These are phyloP conservation scores for Cygnus olor DNA, from an alignment of 2,797 vertebrate species.

Conservation along the genomic window DNA sequence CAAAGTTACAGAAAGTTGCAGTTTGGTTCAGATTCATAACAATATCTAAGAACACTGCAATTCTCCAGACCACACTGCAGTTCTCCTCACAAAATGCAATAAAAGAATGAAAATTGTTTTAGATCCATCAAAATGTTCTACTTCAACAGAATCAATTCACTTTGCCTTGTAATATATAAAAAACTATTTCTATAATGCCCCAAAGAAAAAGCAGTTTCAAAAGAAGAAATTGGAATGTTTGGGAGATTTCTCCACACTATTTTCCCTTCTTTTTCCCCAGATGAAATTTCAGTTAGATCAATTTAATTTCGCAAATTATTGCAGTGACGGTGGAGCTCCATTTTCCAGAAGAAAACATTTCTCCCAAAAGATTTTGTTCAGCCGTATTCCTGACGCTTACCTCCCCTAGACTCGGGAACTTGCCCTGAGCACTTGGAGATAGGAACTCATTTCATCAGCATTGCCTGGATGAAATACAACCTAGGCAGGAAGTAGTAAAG, in stretches of 20 bases:
- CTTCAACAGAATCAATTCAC: slow-evolving; percentile 27
- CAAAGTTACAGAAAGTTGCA: not conserved
- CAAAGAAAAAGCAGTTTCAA: slow-evolving; percentile 38
- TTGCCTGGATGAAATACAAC: not conserved
- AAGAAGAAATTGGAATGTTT: slow-evolving; percentile 13
- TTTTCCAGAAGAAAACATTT: slow-evolving; percentile 22
- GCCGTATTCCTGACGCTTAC: not conserved
- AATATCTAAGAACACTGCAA: not conserved
- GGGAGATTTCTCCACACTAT: not conserved
- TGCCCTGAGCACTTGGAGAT: not conserved
- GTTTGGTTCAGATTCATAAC: not conserved
- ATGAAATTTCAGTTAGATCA: not conserved
- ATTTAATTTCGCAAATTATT: slow-evolving; percentile 26
- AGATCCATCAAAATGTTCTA: slow-evolving; percentile 43
- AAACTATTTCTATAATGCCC: slow-evolving; percentile 33
- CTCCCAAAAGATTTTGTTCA: not conserved
- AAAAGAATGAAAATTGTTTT: slow-evolving; percentile 52
- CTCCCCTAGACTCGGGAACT: not conserved
- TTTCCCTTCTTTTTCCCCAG: not conserved
- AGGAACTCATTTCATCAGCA: not conserved
- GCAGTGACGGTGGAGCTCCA: not conserved
- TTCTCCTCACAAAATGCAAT: slow-evolving; percentile 35
- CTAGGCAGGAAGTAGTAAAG: not conserved
- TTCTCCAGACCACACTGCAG: not conserved
- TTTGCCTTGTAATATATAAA: slow-evolving; percentile 12